Conservation (phyloP, 1,140 invertebrate species). For the Colletes latitarsis region DNA sequence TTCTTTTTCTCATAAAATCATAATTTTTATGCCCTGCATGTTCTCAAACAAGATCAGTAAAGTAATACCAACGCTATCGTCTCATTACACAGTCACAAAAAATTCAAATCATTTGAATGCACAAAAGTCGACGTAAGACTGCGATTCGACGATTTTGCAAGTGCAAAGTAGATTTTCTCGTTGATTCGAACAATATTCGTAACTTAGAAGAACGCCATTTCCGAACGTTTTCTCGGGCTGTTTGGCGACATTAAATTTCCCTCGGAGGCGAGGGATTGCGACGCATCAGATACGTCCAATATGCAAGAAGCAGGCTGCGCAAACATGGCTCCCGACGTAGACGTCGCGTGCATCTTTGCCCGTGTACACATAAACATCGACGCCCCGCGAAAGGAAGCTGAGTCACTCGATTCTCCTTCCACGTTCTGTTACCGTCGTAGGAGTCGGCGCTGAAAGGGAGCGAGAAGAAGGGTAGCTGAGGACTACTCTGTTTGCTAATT, state of each 20-base stretch:
- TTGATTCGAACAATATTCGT: too few species aligned
- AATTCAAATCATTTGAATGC: too few species aligned
- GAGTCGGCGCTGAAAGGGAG: background rate
- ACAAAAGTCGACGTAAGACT: too few species aligned
- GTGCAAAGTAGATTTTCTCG: too few species aligned
- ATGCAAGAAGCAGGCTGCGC: background rate
- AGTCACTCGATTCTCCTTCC: conserved; percentile 28
- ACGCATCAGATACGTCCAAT: background rate
- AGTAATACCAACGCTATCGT: too few species aligned
- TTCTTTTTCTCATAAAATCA: too few species aligned
- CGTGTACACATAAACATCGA: conserved; percentile 19
- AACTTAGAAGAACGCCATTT: too few species aligned
- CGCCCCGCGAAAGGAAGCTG: conserved; percentile 16
- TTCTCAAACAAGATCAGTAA: too few species aligned
- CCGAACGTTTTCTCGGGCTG: too few species aligned
- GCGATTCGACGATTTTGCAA: too few species aligned
- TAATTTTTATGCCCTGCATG: too few species aligned
- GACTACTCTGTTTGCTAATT: conserved; percentile 74
- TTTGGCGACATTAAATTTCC: background rate
- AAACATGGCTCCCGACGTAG: conserved; percentile 7
- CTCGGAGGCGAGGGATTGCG: background rate
- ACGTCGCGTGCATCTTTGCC: conserved; percentile 14
- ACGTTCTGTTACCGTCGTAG: background rate
- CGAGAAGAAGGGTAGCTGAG: conserved; percentile 35
- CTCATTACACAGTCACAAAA: too few species aligned